Evolutionary conservation across 2,797 vertebrate genomes (phyloP).

Genomic region (Leptodactylus fallax): DNA sequence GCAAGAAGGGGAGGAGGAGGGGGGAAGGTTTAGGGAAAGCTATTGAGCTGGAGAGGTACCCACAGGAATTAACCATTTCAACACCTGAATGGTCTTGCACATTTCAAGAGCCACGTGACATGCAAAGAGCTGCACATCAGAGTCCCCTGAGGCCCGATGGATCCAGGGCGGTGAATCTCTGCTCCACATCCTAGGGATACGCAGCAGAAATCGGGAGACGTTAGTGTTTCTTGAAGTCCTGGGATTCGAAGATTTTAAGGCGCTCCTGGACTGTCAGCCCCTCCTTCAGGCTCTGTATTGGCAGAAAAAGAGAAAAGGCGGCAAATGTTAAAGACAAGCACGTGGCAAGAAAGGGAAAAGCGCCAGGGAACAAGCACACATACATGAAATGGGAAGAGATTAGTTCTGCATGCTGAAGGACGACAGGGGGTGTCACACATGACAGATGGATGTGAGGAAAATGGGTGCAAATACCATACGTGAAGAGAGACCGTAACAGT

Average conservation of each 20-base stretch:
- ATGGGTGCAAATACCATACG: conserved; percentile 17
- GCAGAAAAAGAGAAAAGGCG: conserved; percentile 54
- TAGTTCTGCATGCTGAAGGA: conserved; percentile 76
- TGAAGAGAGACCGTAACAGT: not conserved
- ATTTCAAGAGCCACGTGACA: conserved; percentile 51
- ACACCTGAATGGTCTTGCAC: conserved; percentile 38
- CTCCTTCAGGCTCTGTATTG: conserved; percentile 94
- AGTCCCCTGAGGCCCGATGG: conserved; percentile 68
- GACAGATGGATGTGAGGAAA: not conserved
- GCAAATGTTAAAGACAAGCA: not conserved
- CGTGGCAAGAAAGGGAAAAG: too few relatives aligned
- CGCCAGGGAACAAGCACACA: not conserved
- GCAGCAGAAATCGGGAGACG: conserved; percentile 61
- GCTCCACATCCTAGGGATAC: conserved; percentile 71
- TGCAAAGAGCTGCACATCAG: conserved; percentile 66
- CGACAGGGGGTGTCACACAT: conserved; percentile 64
- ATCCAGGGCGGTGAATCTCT: conserved; percentile 71
- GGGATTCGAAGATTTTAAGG: conserved; percentile 97
- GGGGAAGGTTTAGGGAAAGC: not conserved
- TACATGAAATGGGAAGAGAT: conserved; percentile 65
- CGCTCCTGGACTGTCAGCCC: conserved; percentile 96
- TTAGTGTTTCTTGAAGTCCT: conserved; percentile 93
- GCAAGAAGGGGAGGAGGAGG: not conserved
- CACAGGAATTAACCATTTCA: conserved; percentile 45
- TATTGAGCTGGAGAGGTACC: conserved; percentile 39